A percentile compares a stretch with the other conserved stretches of the same genome.
Evolutionary conservation across 2,113 vertebrate genomes (phyloP).

Genomic region (Solenodon paradoxus): DNA sequence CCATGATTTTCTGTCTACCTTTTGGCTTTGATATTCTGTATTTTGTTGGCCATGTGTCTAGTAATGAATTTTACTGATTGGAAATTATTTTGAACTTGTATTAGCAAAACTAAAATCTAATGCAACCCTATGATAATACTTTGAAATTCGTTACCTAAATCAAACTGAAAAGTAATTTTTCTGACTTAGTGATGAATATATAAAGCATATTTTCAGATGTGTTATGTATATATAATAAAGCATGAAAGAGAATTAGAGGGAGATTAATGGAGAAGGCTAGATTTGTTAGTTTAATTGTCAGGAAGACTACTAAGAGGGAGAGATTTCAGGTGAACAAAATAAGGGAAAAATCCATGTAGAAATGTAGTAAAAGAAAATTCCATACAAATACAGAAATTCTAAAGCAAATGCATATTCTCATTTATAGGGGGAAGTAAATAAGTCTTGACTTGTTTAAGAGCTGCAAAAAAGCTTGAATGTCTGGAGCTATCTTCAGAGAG

Average conservation of each 20-base stretch:
- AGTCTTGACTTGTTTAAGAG: neutral
- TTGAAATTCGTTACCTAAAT: conserved; percentile 64
- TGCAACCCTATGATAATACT: conserved; percentile 45
- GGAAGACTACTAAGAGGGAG: neutral
- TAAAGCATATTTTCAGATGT: neutral
- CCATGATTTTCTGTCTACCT: no score
- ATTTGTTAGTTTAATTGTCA: neutral
- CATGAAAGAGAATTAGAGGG: neutral
- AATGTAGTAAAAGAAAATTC: neutral
- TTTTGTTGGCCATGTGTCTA: neutral
- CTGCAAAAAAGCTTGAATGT: neutral
- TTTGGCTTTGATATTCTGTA: neutral
- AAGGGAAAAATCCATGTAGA: neutral
- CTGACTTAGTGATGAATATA: neutral
- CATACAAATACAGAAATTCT: neutral
- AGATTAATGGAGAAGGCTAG: neutral
- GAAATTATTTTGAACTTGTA: conserved; percentile 67
- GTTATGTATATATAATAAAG: neutral
- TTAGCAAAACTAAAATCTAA: conserved; percentile 55
- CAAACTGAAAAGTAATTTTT: conserved; percentile 61
- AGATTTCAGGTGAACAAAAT: neutral
- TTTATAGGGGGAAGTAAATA: neutral
- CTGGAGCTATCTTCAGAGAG: neutral
- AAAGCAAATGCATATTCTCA: neutral
- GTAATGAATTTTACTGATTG: conserved; percentile 56